These are phyloP conservation scores for Sebastes jordani DNA, from an alignment of 2,797 vertebrate genomes.

Conservation along the genomic window DNA sequence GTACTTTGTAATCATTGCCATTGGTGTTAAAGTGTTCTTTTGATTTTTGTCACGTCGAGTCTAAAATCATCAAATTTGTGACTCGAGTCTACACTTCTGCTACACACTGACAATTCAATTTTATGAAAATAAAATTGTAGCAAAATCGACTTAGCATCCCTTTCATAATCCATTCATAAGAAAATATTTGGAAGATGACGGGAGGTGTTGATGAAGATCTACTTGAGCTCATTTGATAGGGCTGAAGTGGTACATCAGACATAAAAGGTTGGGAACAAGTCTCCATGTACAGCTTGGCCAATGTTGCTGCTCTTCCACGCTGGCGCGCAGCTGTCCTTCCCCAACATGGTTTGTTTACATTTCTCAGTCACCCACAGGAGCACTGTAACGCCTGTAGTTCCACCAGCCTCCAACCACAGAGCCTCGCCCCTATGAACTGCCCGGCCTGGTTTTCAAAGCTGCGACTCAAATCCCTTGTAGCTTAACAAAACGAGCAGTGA, in stretches of 20 bases:
- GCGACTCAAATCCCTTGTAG: slow-evolving; percentile 69
- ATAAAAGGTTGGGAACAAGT: not conserved
- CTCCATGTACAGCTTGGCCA: slow-evolving; percentile 19
- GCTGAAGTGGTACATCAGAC: not conserved
- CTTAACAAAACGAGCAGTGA: slow-evolving; percentile 68
- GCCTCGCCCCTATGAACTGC: slow-evolving; percentile 69
- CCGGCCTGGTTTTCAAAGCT: slow-evolving; percentile 61
- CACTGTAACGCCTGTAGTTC: slow-evolving; percentile 66
- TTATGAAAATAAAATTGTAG: not conserved
- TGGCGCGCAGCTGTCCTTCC: slow-evolving; percentile 63
- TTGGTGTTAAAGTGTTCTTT: no score
- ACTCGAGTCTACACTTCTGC: not conserved
- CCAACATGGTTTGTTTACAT: slow-evolving; percentile 77
- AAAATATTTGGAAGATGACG: not conserved
- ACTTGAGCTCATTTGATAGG: slow-evolving; percentile 13
- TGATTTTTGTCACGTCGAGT: no score
- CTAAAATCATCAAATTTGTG: no score
- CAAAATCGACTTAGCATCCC: not conserved
- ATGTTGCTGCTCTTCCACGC: slow-evolving; percentile 40
- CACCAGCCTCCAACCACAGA: slow-evolving; percentile 64
- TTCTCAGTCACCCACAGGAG: slow-evolving; percentile 80
- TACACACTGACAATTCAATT: not conserved
- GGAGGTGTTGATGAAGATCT: not conserved
- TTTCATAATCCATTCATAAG: not conserved
- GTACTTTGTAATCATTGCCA: no score